phyloP scores from a whole-genome alignment of 2,797 vertebrate species.

The Mustela erminea region DNA sequence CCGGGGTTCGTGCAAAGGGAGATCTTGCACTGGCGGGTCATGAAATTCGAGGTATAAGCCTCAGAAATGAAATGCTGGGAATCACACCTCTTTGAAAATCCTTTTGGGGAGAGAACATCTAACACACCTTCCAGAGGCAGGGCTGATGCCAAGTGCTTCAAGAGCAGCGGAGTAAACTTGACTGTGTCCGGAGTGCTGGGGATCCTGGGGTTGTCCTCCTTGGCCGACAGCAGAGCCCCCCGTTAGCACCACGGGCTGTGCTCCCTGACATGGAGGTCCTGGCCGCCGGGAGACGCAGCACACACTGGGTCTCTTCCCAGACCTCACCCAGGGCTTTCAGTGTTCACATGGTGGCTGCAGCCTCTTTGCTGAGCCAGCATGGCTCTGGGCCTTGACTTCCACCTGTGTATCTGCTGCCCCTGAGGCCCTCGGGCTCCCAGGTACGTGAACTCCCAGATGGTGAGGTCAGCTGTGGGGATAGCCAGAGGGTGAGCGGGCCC shows the following conservation, averaged over 20 bases:
- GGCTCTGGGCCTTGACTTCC: neutral
- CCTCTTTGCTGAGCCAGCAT: neutral
- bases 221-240: neutral
- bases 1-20: accelerated
- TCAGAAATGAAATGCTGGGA: neutral
- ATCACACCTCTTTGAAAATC: neutral
- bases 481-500: accelerated
- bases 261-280: neutral
- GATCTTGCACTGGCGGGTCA: accelerated
- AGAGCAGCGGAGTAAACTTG: accelerated
- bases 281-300: accelerated
- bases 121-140: neutral
- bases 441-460: too few relatives aligned
- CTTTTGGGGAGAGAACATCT: neutral
- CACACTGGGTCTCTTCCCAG: accelerated
- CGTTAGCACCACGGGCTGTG: neutral
- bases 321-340: accelerated
- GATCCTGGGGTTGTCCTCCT: neutral
- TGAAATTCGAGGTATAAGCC: neutral
- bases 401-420: neutral
- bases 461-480: neutral
- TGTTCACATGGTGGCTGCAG: neutral
- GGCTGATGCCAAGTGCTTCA: neutral
- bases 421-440: neutral
- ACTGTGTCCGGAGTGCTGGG: accelerated